Evolutionary conservation across 2,113 vertebrate species (phyloP), one percentile per base, ranked within the genome.

Genomic region (Cacatua alba): DNA sequence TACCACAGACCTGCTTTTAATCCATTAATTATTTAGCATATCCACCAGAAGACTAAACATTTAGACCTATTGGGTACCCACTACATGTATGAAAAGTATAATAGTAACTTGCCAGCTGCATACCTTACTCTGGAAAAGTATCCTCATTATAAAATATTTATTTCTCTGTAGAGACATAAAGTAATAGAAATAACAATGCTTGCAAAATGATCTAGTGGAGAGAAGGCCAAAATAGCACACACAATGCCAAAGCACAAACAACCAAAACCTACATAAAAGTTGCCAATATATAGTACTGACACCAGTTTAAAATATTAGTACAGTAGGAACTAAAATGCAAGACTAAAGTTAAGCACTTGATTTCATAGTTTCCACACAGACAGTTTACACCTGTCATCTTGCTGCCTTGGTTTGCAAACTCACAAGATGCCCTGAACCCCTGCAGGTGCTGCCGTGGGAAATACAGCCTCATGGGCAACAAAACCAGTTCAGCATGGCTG

Each of bases 391-490:
- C 94, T 95, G 70, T 70, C 94, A 95, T 80, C 46, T 78, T 53
- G 33, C 60, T 81, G 71, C 65, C 88, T 91, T 53, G 48, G 63
- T 8, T 80, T 88, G 67, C 81, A 94, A 68, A 94, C 96, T 94
- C 94, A 98, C 95, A 95, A 91, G 86, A 97, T 98, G 96, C 95
- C 86, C 79, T 63, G 51, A 82, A 67, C 15, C 81, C 88, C 87
- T 82, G 81, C 13, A 78, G 91, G 93, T 57, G 44, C 82, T 97
- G 95, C 82, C 78, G 44, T 82, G 71, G 94, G 96, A 93, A 92
- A 94, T 39, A 87, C 72, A 95, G 97, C 95, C 96, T 49, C 82
- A 35, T 12, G 97, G 97, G 96, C 97, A 97, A 95, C 96, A 97
- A 97, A 95, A 95, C 87, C 93, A 75, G 90, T 51, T 69, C 60